Evolutionary conservation across 2,113 vertebrate species (phyloP), one percentile per base, ranked within the genome.

Genomic region (Stigmatopora nigra): DNA sequence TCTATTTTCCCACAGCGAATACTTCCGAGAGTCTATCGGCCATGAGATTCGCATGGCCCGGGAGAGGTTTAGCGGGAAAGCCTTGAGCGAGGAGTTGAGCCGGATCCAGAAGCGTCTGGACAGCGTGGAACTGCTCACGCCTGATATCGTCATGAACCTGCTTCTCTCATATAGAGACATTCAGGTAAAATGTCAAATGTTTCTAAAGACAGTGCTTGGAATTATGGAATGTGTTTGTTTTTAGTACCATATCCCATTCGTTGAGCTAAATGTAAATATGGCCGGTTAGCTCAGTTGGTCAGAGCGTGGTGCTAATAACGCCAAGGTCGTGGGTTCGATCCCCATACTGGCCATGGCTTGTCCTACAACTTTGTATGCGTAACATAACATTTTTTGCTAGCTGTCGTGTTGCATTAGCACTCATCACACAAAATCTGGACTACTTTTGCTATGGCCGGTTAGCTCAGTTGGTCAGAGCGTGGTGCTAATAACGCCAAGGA

Each of bases 141-240:
- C 92, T 0, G 95, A 97, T 65, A 93, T 97, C 1, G 80, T 97
- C 74, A 91, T 95, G 86, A 96, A 92, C 81, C 88, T 97, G 51
- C 80, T 97, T 58, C 83, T 96, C 12, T 93, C 92, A 68, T 97
- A 96, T 85, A 90, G 95, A 0, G 94, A 97, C 0, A 86, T 92
- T 16, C 93, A 95, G 92, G 95, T 85, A 55, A n/a, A 31, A 17
- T 13, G 48, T 59, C 36, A 5, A 0, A n/a, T 9, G 14, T 3
- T 14, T 31, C 4, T 5, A 7, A 31, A 31, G 25, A n/a, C n/a
- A 31, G 25, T 2, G 25, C 25, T 31, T 31, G 25, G 3, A 31
- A 31, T 31, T 31, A 31, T 31, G 25, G 25, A 31, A 31, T 31
- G 3, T 31, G 25, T 31, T 31, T 31, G 25, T 31, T 31, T 31